Conservation (phyloP, 2,113 vertebrate species). For the Haplotaxodon microlepis region DNA sequence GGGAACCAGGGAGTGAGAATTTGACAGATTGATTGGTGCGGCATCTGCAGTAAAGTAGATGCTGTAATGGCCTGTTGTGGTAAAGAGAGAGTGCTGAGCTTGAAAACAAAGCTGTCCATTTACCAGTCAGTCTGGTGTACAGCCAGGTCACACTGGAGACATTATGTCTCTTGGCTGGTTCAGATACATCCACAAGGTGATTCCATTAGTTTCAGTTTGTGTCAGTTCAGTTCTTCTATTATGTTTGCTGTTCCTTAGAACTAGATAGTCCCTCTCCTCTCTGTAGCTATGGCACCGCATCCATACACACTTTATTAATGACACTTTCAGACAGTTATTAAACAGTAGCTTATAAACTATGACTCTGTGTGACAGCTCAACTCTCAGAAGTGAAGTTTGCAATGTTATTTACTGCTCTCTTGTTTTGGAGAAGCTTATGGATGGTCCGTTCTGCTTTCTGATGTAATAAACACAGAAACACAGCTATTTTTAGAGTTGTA, state of each 20-base stretch:
- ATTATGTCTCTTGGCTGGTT: not conserved
- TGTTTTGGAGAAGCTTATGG: not conserved
- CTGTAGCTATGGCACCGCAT: not conserved
- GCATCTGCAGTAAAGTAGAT: not conserved
- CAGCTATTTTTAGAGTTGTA: not conserved
- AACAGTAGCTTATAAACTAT: not conserved
- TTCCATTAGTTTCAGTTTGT: not conserved
- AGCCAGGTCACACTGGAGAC: not conserved
- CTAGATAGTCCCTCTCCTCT: not conserved
- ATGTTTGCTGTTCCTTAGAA: not conserved
- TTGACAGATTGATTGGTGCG: not conserved
- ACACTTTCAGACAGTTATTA: not conserved
- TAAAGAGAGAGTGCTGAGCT: not conserved
- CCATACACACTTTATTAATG: not conserved
- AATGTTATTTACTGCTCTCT: not conserved
- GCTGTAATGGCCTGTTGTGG: not conserved
- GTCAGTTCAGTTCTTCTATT: not conserved
- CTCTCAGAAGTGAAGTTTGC: accelerated
- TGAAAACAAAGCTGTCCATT: not conserved
- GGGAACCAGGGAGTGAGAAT: not conserved
- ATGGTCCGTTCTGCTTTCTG: not conserved
- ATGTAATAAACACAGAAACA: not conserved
- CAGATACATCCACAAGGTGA: not conserved
- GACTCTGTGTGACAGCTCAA: not conserved
- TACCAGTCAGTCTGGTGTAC: not conserved